Evolutionary conservation across 2,888 invertebrate genomes (phyloP).

Genomic region (Onthophagus sagittarius): DNA sequence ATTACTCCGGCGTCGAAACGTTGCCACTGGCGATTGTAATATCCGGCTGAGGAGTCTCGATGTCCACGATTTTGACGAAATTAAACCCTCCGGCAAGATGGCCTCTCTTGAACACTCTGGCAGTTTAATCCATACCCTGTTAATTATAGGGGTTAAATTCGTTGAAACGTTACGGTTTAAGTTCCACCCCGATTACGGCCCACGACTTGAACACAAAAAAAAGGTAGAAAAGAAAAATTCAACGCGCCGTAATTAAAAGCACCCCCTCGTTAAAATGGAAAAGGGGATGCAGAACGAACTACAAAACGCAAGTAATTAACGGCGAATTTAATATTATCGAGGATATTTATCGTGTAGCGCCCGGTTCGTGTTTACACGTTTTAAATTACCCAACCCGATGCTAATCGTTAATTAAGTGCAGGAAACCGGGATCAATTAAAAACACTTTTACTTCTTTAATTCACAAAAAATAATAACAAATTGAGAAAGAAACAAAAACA

Average conservation of each 20-base stretch:
- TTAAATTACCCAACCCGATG: neutral
- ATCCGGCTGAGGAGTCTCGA: neutral
- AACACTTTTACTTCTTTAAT: too few species aligned
- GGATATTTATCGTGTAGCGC: neutral
- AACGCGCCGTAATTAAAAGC: neutral
- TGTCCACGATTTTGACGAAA: neutral
- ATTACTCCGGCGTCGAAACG: too few species aligned
- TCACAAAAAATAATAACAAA: too few species aligned
- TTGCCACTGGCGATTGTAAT: neutral
- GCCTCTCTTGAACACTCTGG: neutral
- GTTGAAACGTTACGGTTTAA: neutral
- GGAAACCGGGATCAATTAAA: neutral
- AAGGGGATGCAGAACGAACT: neutral
- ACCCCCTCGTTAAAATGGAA: neutral
- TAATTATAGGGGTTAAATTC: neutral
- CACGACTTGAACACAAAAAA: neutral
- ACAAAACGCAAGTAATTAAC: neutral
- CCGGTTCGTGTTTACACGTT: neutral
- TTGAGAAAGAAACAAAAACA: too few species aligned
- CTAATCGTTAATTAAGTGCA: neutral
- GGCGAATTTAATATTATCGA: neutral
- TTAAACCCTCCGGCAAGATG: neutral
- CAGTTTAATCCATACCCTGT: neutral
- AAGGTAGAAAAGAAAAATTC: neutral
- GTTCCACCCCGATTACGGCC: neutral